phyloP scores from a whole-genome alignment of 1,140 invertebrate genomes.

The Idris sp. region DNA sequence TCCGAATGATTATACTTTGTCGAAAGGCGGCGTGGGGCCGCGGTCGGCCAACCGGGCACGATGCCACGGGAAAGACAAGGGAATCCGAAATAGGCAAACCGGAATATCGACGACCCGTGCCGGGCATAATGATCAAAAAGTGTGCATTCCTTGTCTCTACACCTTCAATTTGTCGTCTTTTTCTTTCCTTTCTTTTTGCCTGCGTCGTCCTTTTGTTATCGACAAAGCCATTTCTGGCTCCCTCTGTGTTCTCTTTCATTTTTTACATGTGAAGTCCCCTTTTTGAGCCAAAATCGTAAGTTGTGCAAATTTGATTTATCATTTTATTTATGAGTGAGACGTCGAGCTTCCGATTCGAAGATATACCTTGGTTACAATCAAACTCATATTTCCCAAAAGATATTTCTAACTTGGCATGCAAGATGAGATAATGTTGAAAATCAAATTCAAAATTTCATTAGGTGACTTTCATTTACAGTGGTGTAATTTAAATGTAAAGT shows the following conservation, averaged over 20 bases:
- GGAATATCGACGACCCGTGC: conserved; percentile 64
- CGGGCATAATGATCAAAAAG: conserved; percentile 63
- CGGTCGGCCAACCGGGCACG: conserved; percentile 33
- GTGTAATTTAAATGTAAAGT: no score
- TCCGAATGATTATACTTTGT: conserved; percentile 53
- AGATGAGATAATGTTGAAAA: conserved; percentile 24
- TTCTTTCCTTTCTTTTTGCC: not conserved
- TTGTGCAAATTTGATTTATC: conserved; percentile 9
- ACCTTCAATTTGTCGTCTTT: not conserved
- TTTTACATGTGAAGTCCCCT: not conserved
- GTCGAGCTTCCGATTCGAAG: conserved; percentile 13
- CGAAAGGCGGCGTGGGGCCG: conserved; percentile 39
- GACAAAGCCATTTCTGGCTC: conserved; percentile 9
- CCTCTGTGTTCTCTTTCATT: conserved; percentile 4
- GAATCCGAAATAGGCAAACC: conserved; percentile 61
- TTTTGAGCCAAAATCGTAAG: conserved; percentile 31
- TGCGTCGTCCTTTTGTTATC: conserved; percentile 14
- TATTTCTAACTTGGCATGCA: conserved; percentile 9
- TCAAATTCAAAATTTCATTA: no score
- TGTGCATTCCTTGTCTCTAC: conserved; percentile 15
- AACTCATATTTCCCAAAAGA: conserved; percentile 25
- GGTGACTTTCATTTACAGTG: no score
- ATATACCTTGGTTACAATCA: conserved; percentile 27
- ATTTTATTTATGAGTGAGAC: conserved; percentile 41
- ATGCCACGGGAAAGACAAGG: conserved; percentile 34